Conservation (phyloP, 2,113 vertebrate genomes). For the Tupaia chinensis region DNA sequence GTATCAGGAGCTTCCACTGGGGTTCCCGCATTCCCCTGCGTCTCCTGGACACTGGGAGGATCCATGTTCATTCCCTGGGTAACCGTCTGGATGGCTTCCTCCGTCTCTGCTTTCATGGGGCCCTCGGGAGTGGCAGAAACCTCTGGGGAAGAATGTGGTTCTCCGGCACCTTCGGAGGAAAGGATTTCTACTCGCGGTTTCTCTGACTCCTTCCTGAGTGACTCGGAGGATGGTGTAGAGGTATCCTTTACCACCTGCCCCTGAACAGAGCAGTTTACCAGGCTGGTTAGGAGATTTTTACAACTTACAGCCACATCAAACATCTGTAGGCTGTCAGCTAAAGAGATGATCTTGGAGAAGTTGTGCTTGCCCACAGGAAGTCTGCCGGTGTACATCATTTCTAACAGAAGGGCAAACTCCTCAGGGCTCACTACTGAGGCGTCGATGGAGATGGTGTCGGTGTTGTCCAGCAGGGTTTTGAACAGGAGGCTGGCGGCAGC, state of each 20-base stretch:
- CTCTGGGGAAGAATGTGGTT: constrained; percentile 18
- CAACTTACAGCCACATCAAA: constrained; percentile 94
- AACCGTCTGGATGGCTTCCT: background rate
- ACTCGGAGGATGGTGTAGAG: constrained; percentile 59
- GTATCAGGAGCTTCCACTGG: background rate
- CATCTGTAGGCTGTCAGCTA: constrained; percentile 95
- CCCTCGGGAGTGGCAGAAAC: background rate
- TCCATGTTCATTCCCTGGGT: background rate
- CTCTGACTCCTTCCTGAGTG: constrained; percentile 49
- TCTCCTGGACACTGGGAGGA: background rate
- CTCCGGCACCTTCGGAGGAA: background rate
- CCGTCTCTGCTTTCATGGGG: constrained; percentile 50
- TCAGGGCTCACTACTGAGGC: constrained; percentile 90
- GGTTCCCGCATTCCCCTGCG: rapidly evolving
- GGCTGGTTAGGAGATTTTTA: constrained; percentile 91
- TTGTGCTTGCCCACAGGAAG: constrained; percentile 93
- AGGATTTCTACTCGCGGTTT: constrained; percentile 51
- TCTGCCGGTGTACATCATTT: constrained; percentile 93
- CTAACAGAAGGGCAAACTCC: constrained; percentile 92
- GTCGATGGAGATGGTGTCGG: constrained; percentile 92
- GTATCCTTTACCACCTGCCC: constrained; percentile 70
- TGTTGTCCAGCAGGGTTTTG: constrained; percentile 90
- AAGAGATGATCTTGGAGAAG: constrained; percentile 89
- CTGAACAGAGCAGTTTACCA: constrained; percentile 85
- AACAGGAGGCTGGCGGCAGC: constrained; percentile 94